A percentile compares a stretch with the other conserved stretches of the same genome.
Conservation (phyloP, 2,888 invertebrate species). For the Zaprionus lineosus region DNA sequence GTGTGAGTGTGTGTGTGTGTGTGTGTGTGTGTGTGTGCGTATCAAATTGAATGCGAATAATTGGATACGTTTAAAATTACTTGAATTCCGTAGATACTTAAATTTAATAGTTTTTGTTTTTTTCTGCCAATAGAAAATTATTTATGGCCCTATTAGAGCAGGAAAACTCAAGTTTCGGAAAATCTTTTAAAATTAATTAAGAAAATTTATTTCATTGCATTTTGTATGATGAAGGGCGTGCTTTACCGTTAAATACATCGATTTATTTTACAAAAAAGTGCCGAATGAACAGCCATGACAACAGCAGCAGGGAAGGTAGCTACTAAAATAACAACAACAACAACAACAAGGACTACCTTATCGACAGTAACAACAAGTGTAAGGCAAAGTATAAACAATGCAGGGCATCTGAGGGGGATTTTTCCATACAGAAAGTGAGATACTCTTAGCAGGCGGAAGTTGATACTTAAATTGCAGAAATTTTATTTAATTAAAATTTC, state of each 20-base stretch:
- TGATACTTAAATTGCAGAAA: too few relatives aligned
- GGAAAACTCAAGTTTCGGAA: neutral
- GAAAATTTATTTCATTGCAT: neutral
- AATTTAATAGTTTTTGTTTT: too few relatives aligned
- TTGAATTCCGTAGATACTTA: too few relatives aligned
- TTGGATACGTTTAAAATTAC: too few relatives aligned
- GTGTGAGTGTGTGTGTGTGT: too few relatives aligned
- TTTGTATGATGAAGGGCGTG: neutral
- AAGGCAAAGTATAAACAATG: conserved; percentile 32
- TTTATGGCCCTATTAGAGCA: too few relatives aligned
- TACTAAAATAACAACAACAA: conserved; percentile 9
- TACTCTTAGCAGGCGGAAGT: too few relatives aligned
- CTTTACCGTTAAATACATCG: conserved; percentile 23
- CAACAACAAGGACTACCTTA: conserved; percentile 5
- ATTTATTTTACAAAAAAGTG: conserved; percentile 21
- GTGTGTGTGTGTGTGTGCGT: neutral
- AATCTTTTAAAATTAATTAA: neutral
- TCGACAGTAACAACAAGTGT: conserved; percentile 16
- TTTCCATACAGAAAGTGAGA: too few relatives aligned
- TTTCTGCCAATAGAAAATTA: too few relatives aligned
- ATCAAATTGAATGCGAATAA: conserved; percentile 11
- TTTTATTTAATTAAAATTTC: too few relatives aligned
- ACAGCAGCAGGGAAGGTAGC: too few relatives aligned
- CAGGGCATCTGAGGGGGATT: conserved; percentile 17
- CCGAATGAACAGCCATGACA: neutral